Percentiles rank a stretch among this genome's conserved stretches.
These are phyloP conservation scores for Trachemys scripta DNA, from an alignment of 2,113 vertebrate species.

Conservation along the genomic window DNA sequence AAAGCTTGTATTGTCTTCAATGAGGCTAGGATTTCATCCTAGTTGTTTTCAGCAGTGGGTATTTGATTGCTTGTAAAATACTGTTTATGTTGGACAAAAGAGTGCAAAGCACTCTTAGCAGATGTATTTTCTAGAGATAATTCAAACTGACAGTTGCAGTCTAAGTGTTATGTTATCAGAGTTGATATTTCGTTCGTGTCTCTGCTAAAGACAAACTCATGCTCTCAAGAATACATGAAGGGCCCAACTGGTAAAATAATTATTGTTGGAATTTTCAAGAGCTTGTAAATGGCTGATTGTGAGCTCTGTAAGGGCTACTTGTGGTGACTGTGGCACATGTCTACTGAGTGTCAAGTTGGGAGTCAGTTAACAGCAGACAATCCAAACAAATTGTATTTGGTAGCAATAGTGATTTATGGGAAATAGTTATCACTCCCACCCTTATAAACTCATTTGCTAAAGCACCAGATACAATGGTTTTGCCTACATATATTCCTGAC, in stretches of 20 bases:
- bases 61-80: conserved; percentile 29
- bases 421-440: not conserved
- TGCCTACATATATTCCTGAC: not conserved
- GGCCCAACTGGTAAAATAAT: not conserved
- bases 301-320: not conserved
- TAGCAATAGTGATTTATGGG: not conserved
- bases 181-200: not conserved
- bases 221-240: not conserved
- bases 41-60: not conserved
- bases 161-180: not conserved
- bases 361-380: not conserved
- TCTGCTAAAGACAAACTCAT: not conserved
- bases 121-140: not conserved
- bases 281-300: not conserved
- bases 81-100: not conserved
- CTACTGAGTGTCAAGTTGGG: not conserved
- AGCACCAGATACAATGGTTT: not conserved
- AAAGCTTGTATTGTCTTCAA: not conserved
- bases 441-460: not conserved
- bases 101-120: not conserved
- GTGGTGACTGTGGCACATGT: not conserved
- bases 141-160: not conserved
- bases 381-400: not conserved
- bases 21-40: not conserved
- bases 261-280: not conserved